These are phyloP conservation scores for Hypomesus transpacificus DNA, from an alignment of 2,113 vertebrate genomes.

Conservation along the genomic window DNA sequence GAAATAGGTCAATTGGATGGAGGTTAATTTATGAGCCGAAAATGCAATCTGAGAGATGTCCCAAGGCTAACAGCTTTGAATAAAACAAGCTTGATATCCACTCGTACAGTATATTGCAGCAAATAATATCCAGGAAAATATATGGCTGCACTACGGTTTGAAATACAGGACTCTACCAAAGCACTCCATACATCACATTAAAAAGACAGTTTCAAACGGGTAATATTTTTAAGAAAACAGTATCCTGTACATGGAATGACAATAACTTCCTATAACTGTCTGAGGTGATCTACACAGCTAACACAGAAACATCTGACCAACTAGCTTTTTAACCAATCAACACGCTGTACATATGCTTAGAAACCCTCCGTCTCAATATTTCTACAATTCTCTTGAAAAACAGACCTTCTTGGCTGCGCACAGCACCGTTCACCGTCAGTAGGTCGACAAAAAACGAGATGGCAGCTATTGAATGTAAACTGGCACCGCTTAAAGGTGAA, in stretches of 20 bases:
- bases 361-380: too few species aligned
- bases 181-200: background rate
- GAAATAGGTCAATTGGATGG: background rate
- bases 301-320: too few species aligned
- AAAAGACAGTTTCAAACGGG: background rate
- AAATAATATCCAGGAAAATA: background rate
- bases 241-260: background rate
- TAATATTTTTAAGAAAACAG: background rate
- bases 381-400: too few species aligned
- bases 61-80: background rate
- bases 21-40: background rate
- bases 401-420: too few species aligned
- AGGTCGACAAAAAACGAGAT: background rate
- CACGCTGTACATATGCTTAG: too few species aligned
- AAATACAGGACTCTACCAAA: background rate
- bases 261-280: too few species aligned
- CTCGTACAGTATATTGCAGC: background rate
- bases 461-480: constrained; percentile 21
- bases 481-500: constrained; percentile 21
- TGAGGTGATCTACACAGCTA: too few species aligned
- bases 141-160: background rate
- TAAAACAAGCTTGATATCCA: background rate
- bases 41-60: background rate
- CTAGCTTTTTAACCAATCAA: too few species aligned
- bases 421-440: too few species aligned